These are phyloP conservation scores for Ciconia boyciana DNA, from an alignment of 2,113 vertebrate genomes.

Conservation along the genomic window DNA sequence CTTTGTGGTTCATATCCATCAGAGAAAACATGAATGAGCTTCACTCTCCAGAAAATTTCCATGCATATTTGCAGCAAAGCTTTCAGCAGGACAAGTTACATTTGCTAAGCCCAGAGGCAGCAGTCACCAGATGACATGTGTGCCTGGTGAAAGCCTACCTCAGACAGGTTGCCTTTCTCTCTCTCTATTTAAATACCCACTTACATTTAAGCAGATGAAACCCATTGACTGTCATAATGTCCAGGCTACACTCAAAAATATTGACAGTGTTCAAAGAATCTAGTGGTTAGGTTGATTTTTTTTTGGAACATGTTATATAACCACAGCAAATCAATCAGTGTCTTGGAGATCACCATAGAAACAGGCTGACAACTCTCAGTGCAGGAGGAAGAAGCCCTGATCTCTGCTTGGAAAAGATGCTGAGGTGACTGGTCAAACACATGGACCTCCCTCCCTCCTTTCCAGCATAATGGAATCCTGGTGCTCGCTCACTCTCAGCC, in stretches of 20 bases:
- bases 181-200: rapidly evolving
- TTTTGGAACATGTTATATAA: neutral
- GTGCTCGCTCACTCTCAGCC: rapidly evolving
- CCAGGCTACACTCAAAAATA: neutral
- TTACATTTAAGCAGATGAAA: neutral
- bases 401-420: neutral
- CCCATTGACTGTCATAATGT: neutral
- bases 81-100: neutral
- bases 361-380: neutral
- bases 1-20: neutral
- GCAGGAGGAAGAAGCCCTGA: neutral
- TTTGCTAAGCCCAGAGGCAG: neutral
- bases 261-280: neutral
- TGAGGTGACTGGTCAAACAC: neutral
- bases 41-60: neutral
- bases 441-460: rapidly evolving
- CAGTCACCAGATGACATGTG: neutral
- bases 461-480: neutral
- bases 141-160: neutral
- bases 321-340: neutral
- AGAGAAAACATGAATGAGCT: rapidly evolving
- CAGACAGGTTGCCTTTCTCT: rapidly evolving
- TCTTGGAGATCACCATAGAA: constrained; percentile 50
- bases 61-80: neutral
- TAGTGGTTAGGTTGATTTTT: neutral